Base-by-base conservation (phyloP, 2,113 vertebrate genomes). In the Equus przewalskii region DNA sequence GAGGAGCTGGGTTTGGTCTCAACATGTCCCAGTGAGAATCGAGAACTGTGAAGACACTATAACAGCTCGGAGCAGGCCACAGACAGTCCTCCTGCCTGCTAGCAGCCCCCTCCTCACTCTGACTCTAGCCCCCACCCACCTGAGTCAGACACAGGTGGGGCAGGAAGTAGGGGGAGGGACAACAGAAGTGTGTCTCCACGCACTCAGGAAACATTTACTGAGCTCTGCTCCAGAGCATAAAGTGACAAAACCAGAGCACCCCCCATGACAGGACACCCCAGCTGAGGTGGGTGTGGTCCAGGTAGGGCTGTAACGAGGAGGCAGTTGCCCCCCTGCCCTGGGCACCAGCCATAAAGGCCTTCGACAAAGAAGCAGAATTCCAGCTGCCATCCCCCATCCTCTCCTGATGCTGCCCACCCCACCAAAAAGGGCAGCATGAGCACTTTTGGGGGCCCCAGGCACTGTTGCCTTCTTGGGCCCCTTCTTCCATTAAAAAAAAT, bases 371-470 rank as follows among this genome's bases (percentile, higher is more conserved):
- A 82, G 36, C 22, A 80, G 44, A 87, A 65, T 69, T 70, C 62
- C 13, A 75, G 69, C 12, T 51, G 18, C 96, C 22, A 16, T 75
- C 22, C 58, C 79, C 36, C 46, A 46, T 41, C 16, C 8, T 28
- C 22, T 26, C 62, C 81, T 49, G 30, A 62, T 26, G 7, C 51
- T 51, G 36, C 41, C 44, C 72, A 98, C 99, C 98, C 98, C 99
- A 99, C 67, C 98, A 98, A 58, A 70, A 98, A 99, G 80, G 99
- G 98, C 70, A 99, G 98, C 72, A 98, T 98, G 56, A 99, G 99
- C 98, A n/a, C 98, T 99, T 94, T 99, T 98, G 1, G 99, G 98
- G 87, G 99, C 99, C 69, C 95, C 94, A 70, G 99, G 97, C 72
- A 36, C 46, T 26, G 44, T 13, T 22, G 18, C 67, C 70, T 78